Conservation (phyloP, 2,113 vertebrate genomes). For the Dissostichus mawsoni region DNA sequence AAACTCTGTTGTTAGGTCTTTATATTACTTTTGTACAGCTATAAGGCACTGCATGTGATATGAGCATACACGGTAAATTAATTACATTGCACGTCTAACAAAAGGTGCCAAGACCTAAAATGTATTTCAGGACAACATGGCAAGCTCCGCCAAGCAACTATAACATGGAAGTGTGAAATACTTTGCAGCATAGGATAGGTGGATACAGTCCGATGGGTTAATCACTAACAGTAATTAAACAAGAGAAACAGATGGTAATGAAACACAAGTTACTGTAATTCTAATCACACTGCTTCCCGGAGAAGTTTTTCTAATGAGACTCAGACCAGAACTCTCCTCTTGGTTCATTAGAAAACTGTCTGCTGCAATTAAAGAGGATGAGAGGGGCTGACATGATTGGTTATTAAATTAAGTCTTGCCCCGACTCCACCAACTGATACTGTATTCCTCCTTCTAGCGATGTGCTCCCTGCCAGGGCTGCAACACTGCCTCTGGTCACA, state of each 20-base stretch:
- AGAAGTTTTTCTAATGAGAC: constrained; percentile 43
- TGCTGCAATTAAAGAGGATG: constrained; percentile 49
- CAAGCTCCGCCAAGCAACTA: not conserved
- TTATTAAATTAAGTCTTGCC: constrained; percentile 10
- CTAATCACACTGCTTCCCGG: constrained; percentile 1
- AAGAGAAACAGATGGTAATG: constrained; percentile 39
- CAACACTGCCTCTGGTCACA: constrained; percentile 12
- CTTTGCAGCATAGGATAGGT: not conserved
- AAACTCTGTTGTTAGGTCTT: not conserved
- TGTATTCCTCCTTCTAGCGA: constrained; percentile 36
- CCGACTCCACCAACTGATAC: constrained; percentile 33
- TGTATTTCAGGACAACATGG: not conserved
- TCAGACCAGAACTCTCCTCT: constrained; percentile 47
- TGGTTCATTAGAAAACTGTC: constrained; percentile 58
- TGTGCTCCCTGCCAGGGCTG: not conserved
- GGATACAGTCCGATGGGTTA: not conserved
- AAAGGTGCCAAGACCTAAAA: not conserved
- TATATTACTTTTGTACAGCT: not conserved
- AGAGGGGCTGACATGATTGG: constrained; percentile 43
- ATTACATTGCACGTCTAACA: not conserved
- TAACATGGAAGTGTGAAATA: not conserved
- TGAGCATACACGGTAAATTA: not conserved
- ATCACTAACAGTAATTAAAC: constrained; percentile 42
- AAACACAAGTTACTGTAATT: constrained; percentile 50
- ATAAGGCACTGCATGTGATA: not conserved